A percentile compares a stretch with the other conserved stretches of the same genome.
These are phyloP conservation scores for Dryas iulia DNA, from an alignment of 1,140 invertebrate species.

Conservation along the genomic window DNA sequence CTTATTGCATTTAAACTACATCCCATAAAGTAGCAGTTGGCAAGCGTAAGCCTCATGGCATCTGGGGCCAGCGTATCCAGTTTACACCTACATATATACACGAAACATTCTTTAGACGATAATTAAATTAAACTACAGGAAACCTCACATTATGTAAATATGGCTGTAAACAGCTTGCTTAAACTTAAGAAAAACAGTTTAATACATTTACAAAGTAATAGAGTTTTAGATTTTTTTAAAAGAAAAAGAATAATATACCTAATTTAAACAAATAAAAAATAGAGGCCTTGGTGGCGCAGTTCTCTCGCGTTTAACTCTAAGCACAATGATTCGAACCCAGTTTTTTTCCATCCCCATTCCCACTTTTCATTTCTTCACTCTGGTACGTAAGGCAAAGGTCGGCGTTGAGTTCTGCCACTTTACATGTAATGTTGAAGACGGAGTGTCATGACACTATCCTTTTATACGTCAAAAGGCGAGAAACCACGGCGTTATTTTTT, in stretches of 20 bases:
- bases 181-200: neutral
- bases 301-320: no score
- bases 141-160: neutral
- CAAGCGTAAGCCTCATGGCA: neutral
- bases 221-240: neutral
- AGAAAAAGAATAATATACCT: neutral
- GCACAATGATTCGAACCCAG: no score
- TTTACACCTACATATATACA: neutral
- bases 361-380: no score
- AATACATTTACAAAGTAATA: neutral
- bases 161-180: neutral
- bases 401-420: no score
- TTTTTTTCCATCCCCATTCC: no score
- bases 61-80: neutral
- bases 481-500: no score
- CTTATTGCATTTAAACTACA: neutral
- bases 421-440: no score
- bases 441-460: no score
- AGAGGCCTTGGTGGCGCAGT: no score
- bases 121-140: neutral
- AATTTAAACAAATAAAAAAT: no score
- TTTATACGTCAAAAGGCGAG: no score
- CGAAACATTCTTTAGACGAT: neutral
- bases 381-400: no score
- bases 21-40: neutral